Conservation (phyloP, 2,888 invertebrate genomes). For the Cephus nigrinus region DNA sequence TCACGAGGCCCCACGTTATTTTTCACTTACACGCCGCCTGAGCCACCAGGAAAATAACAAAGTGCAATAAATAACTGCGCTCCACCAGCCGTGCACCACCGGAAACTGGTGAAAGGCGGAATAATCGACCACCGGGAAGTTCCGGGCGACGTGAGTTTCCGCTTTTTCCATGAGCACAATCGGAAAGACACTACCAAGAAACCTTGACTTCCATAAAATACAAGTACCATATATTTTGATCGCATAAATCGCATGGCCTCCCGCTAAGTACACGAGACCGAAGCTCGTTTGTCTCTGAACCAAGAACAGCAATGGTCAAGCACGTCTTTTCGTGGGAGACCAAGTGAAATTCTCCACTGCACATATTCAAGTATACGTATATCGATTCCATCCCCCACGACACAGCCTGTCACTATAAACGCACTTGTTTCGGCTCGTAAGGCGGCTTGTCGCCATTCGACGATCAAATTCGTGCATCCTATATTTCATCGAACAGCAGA, state of each 20-base stretch:
- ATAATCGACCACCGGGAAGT: not conserved
- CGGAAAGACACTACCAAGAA: not conserved
- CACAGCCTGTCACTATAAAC: not conserved
- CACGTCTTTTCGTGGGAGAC: not conserved
- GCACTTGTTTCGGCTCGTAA: not conserved
- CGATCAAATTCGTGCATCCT: not conserved
- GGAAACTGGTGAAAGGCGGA: not conserved
- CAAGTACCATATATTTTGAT: not conserved
- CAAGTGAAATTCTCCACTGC: not conserved
- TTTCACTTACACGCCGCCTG: not conserved
- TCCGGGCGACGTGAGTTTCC: not conserved
- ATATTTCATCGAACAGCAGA: not conserved
- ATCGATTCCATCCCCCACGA: not conserved
- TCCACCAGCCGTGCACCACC: not conserved
- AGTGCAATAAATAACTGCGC: not conserved
- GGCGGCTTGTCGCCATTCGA: not conserved
- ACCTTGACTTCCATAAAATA: not conserved
- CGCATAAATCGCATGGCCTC: not conserved
- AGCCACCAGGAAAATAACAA: not conserved
- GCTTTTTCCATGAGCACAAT: not conserved
- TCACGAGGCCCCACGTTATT: not conserved
- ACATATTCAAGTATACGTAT: not conserved
- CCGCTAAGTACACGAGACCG: not conserved
- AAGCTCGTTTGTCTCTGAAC: not conserved
- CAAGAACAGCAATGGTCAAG: not conserved